phyloP scores from a whole-genome alignment of 2,888 invertebrate genomes.

The Himalopsyche tibetana region DNA sequence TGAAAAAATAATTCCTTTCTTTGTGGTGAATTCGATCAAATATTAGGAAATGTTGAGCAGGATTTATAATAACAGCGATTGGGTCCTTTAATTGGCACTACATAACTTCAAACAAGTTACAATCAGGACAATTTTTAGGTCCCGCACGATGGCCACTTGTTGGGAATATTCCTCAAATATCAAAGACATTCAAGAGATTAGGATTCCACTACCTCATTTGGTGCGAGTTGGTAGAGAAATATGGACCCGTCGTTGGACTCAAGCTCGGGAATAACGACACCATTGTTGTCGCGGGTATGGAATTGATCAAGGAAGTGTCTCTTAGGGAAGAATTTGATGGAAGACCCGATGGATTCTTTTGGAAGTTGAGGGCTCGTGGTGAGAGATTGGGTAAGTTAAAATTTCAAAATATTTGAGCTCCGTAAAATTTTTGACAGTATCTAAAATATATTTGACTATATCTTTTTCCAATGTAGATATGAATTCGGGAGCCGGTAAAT shows the following conservation, averaged over 20 bases:
- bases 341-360: conserved; percentile 84
- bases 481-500: too few relatives aligned
- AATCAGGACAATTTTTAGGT: conserved; percentile 70
- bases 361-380: conserved; percentile 81
- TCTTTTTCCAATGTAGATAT: background rate
- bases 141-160: conserved; percentile 77
- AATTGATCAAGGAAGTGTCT: conserved; percentile 80
- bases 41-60: too few relatives aligned
- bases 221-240: conserved; percentile 76
- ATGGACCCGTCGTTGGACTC: conserved; percentile 82
- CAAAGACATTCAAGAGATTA: conserved; percentile 68
- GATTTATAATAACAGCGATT: too few relatives aligned
- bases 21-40: too few relatives aligned
- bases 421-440: background rate
- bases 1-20: too few relatives aligned
- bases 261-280: conserved; percentile 80
- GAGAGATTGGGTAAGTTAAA: conserved; percentile 78
- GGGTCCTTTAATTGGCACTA: too few relatives aligned
- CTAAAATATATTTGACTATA: background rate
- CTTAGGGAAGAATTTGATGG: conserved; percentile 82
- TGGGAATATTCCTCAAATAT: conserved; percentile 73
- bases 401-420: background rate
- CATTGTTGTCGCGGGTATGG: conserved; percentile 79
- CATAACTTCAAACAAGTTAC: conserved; percentile 36
- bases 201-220: conserved; percentile 79